Base-by-base conservation (phyloP, 2,797 vertebrate species). In the Acipenser transmontanus region DNA sequence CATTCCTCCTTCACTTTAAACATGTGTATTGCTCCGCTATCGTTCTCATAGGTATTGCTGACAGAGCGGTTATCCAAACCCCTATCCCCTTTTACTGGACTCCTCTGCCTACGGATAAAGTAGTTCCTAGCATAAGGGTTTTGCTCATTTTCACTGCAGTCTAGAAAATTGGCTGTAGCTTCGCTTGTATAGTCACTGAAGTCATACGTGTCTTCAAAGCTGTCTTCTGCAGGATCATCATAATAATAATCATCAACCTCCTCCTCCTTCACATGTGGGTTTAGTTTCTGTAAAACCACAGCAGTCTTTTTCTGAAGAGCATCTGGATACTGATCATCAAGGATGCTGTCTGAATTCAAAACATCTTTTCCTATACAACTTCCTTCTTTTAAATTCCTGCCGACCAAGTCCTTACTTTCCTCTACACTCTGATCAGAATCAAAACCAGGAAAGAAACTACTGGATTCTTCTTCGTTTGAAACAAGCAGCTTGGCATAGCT, bases 261-360 rank as follows among this genome's bases (percentile, higher is more conserved):
- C 79, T 84, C 87, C 77, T 91, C 92, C 79, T 88, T 87, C 74
- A 87, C 84, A 75, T 81, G 87, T 69, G 87, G 89, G 81, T 92
- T 86, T 80, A 88, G 86, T 86, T 91, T 92, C 70, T 89, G 93
- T 82, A 96, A 90, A 84, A 96, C 81, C 81, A 91, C 83, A 85
- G 88, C 84, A 71, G 95, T 93, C 80, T 94, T 93, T 83, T 88
- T 89, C 84, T 91, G 90, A 74, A 89, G 85, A 80, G 89, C 90
- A 85, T 92, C 93, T 78, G 87, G 91, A 84, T 86, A 92, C 71
- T 89, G 89, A 79, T 92, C 88, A 79, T 90, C 82, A 78, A 82
- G 68, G 83, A 83, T 80, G 85, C 84, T 77, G 17, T 17, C 17
- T 17, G 34, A 34, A 34, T 34, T 34, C 34, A 34, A 34, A 34